Base-by-base conservation (phyloP, 2,797 vertebrate genomes). In the Rhinichthys osculus region DNA sequence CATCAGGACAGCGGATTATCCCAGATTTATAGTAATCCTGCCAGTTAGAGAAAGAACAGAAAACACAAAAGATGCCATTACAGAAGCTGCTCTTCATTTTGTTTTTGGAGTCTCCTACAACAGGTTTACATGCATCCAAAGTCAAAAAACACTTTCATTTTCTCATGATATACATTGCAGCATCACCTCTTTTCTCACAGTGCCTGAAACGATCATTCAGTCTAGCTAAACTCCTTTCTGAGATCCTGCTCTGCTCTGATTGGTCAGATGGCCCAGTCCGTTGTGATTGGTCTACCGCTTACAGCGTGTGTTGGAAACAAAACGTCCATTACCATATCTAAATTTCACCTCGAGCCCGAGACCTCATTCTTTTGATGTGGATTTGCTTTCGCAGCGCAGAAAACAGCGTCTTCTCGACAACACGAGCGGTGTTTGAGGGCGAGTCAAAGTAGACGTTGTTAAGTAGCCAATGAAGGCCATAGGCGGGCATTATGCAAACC, bases 1-100 rank as follows among this genome's bases (percentile, higher is more conserved):
- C 98, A 95, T 99, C 98, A 89, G 98, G 98, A 92, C 98, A 99
- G 86, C 98, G 97, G 91, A 99, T 99, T 93, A 99, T 96, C 90
- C 98, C 98, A 86, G 97, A 98, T 94, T 99, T 99, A 94, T 99
- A 99, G 92, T 99, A 99, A 97, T 99, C 98, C 98, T 99, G 93
- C 81, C 91, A 93, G 94, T 93, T 84, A 94, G 59, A 92, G 84
- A 92, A 2, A 91, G 57, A 62, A 82, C 47, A 87, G 54, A 86
- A 78, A 85, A 87, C 64, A 85, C 44, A 73, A 66, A 81, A 8
- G 17, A 74, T 67, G 50, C 59, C 78, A 87, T 91, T 88, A 84
- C 7, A 59, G 44, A 87, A 38, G 67, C 69, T 17, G 19, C 64
- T 33, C 27, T 30, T 16, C 1, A 33, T 66, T 16, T 30, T 64